Evolutionary conservation across 2,797 vertebrate species (phyloP).

Genomic region (Orestias chungarensis): DNA sequence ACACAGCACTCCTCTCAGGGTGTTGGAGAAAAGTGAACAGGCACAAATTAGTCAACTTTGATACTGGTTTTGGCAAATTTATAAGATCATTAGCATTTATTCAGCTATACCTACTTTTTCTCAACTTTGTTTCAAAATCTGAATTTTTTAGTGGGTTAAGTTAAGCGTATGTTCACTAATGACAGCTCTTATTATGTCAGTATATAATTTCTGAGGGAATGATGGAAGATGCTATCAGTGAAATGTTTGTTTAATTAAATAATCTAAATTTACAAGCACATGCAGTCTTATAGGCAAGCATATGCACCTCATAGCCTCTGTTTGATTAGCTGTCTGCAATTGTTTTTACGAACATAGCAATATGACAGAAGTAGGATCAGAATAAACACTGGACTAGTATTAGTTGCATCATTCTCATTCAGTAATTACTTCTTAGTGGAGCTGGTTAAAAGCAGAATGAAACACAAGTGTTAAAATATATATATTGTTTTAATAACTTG

Average conservation of each 20-base stretch:
- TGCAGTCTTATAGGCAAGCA: constrained; percentile 19
- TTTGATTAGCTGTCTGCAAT: constrained; percentile 49
- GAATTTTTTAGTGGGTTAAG: too few relatives aligned
- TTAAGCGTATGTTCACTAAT: too few relatives aligned
- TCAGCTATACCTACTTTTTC: too few relatives aligned
- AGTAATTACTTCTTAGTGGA: constrained; percentile 54
- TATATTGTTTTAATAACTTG: constrained; percentile 57
- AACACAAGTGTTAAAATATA: constrained; percentile 59
- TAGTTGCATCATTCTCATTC: constrained; percentile 52
- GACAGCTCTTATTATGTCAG: not conserved
- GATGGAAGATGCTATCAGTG: constrained; percentile 43
- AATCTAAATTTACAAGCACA: constrained; percentile 35
- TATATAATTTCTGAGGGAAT: constrained; percentile 32
- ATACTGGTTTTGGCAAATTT: too few relatives aligned
- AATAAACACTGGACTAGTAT: constrained; percentile 62
- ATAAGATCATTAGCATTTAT: too few relatives aligned
- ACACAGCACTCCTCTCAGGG: too few relatives aligned
- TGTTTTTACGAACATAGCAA: constrained; percentile 59
- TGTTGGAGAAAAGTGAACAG: too few relatives aligned
- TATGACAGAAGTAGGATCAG: constrained; percentile 47
- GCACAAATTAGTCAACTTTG: too few relatives aligned
- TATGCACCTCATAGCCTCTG: constrained; percentile 17
- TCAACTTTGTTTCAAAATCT: too few relatives aligned
- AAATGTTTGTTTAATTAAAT: constrained; percentile 42
- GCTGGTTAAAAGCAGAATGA: constrained; percentile 45